phyloP scores from a whole-genome alignment of 1,140 invertebrate species.

The Lucilia cuprina region DNA sequence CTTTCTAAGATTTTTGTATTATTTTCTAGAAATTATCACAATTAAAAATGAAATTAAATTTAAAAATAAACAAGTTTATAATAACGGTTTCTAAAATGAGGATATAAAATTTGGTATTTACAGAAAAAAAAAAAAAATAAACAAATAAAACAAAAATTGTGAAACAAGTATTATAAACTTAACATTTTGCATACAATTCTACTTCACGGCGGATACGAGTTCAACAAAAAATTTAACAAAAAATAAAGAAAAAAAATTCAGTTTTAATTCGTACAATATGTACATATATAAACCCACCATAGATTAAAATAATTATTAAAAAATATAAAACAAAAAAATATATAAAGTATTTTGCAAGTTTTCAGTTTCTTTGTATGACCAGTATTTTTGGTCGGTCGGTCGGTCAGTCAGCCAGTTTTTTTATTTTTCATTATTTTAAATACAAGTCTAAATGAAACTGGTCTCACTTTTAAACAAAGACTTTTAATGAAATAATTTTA shows the following conservation, averaged over 20 bases:
- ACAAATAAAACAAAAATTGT: not conserved
- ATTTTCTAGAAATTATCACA: too few species aligned
- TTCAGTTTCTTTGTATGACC: not conserved
- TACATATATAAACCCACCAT: not conserved
- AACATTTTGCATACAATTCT: not conserved
- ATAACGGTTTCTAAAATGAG: not conserved
- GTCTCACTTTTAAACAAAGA: constrained; percentile 2
- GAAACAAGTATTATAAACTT: not conserved
- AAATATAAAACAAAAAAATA: not conserved
- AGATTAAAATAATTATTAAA: not conserved
- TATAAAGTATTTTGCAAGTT: not conserved
- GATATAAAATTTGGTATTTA: not conserved
- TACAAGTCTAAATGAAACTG: not conserved
- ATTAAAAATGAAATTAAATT: not conserved
- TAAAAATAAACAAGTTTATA: not conserved
- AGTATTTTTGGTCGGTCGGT: not conserved
- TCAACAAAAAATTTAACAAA: not conserved
- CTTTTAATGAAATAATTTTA: not conserved
- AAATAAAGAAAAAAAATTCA: not conserved
- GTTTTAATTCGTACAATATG: not conserved
- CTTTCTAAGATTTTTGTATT: too few species aligned
- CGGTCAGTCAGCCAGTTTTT: not conserved
- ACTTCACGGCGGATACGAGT: not conserved
- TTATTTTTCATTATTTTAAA: not conserved
- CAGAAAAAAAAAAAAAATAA: not conserved